Percentiles rank a stretch among this genome's conserved stretches.
Evolutionary conservation across 1,140 invertebrate genomes (phyloP).

Genomic region (Saccostrea glomerata): DNA sequence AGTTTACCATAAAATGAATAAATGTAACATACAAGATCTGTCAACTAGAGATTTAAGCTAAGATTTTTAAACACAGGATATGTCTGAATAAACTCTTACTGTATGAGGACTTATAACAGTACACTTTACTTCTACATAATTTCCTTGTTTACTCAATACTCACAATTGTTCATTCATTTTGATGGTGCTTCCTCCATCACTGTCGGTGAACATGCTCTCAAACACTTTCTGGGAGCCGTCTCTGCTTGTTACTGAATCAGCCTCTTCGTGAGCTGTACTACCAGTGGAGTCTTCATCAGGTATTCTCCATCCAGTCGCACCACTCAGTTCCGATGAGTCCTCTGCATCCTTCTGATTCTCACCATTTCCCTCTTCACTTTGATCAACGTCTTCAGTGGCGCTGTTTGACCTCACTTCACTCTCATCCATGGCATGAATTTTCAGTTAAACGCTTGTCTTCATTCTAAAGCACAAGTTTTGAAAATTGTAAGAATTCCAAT

Average conservation of each 20-base stretch:
- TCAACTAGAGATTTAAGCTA: too few species aligned
- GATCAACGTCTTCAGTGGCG: background rate
- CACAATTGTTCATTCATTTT: conserved; percentile 21
- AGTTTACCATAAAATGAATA: too few species aligned
- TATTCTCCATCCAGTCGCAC: background rate
- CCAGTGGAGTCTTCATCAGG: conserved; percentile 6
- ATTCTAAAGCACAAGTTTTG: background rate
- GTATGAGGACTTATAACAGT: too few species aligned
- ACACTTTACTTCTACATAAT: too few species aligned
- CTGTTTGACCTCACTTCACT: background rate
- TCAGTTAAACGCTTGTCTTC: background rate
- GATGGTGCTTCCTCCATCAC: conserved; percentile 17
- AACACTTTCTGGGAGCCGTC: background rate
- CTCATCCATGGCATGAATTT: background rate
- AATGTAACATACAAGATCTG: too few species aligned
- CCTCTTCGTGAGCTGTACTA: background rate
- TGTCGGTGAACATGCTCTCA: conserved; percentile 13
- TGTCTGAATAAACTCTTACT: too few species aligned
- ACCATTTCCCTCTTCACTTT: background rate
- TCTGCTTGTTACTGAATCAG: background rate
- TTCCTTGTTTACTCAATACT: background rate
- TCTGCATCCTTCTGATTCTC: background rate
- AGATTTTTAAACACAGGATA: too few species aligned
- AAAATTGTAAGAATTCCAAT: background rate
- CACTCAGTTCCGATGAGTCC: background rate